Conservation (phyloP, 2,888 invertebrate species). For the Leucozona laternaria region DNA sequence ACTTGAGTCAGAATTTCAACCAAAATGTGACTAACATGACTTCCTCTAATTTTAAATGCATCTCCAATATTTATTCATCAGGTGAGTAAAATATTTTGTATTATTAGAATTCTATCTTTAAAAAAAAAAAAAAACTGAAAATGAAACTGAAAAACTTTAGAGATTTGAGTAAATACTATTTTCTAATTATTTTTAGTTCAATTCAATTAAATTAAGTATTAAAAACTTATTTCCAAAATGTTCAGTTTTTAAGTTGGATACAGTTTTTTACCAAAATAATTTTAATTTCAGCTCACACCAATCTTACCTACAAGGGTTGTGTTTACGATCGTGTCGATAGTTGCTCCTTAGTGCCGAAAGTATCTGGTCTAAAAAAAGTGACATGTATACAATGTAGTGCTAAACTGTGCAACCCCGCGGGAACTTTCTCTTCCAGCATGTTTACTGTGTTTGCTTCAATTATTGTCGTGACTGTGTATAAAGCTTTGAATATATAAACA, state of each 20-base stretch:
- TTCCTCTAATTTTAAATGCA: conserved; percentile 46
- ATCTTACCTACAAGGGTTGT: conserved; percentile 53
- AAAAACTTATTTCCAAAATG: no score
- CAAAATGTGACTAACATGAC: conserved; percentile 17
- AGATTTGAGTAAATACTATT: no score
- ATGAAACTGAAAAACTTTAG: no score
- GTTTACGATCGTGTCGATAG: neutral
- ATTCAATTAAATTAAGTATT: no score
- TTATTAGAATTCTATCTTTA: neutral
- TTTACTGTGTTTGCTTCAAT: conserved; percentile 66
- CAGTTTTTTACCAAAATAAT: neutral
- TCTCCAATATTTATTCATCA: conserved; percentile 43
- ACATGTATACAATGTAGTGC: conserved; percentile 77
- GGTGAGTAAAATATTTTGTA: conserved; percentile 26
- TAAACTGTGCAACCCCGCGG: conserved; percentile 79
- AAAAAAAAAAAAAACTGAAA: no score
- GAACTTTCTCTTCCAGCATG: conserved; percentile 78
- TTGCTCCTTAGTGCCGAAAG: conserved; percentile 6
- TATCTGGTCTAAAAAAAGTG: neutral
- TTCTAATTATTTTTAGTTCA: no score
- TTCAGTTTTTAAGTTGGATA: neutral
- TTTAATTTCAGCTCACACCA: conserved; percentile 23
- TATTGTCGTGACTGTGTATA: conserved; percentile 18
- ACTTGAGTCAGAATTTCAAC: conserved; percentile 15
- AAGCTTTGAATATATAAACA: conserved; percentile 45